Evolutionary conservation across 2,797 vertebrate genomes (phyloP).

Genomic region (Loris lydekkerianus): DNA sequence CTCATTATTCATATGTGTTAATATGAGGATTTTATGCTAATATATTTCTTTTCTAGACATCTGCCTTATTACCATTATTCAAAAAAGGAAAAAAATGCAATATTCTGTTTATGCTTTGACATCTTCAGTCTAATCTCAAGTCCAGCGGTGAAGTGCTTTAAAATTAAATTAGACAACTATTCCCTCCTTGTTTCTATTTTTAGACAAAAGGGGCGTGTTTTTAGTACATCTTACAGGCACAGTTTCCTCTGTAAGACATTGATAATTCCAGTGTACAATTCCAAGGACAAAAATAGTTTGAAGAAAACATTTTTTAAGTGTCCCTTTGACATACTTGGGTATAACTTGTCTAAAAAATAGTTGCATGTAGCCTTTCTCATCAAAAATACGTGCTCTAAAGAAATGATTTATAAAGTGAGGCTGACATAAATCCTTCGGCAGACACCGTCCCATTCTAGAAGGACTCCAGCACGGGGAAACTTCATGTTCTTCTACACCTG

Average conservation of each 20-base stretch:
- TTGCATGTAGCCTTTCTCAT: neutral
- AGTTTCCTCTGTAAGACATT: neutral
- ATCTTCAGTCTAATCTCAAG: slow-evolving; percentile 31
- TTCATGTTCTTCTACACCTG: neutral
- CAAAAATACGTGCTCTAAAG: neutral
- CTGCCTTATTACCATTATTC: neutral
- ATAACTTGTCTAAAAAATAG: neutral
- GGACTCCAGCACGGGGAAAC: neutral
- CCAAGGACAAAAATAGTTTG: neutral
- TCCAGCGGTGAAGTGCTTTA: neutral
- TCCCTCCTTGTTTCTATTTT: neutral
- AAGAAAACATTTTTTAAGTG: neutral
- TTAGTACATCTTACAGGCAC: neutral
- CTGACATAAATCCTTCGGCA: neutral
- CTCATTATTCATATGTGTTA: neutral
- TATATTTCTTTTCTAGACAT: neutral
- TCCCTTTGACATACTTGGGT: neutral
- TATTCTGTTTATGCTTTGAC: neutral
- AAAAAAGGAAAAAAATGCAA: neutral
- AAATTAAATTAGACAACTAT: neutral
- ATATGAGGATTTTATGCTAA: slow-evolving; percentile 18
- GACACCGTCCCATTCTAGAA: neutral
- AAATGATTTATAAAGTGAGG: slow-evolving; percentile 7
- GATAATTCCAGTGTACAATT: neutral
- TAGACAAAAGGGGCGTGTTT: neutral